A percentile compares a stretch with the other conserved stretches of the same genome.
phyloP scores from a whole-genome alignment of 2,888 invertebrate genomes.

The Cacoxenus indagator region DNA sequence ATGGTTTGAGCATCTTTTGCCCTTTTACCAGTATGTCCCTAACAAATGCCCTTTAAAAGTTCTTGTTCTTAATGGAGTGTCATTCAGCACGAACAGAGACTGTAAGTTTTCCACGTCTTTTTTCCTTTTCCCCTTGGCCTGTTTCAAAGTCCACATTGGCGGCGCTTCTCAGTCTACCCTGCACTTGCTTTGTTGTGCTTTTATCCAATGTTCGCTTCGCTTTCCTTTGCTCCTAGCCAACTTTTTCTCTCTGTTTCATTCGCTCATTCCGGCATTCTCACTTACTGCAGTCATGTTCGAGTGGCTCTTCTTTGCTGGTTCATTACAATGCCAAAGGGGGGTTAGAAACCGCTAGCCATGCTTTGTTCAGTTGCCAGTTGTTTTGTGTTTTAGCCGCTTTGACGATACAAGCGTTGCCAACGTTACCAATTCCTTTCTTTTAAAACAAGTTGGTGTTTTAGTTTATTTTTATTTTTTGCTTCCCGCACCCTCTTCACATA shows the following conservation, averaged over 20 bases:
- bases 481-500: slow-evolving; percentile 16
- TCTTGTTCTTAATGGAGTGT: too few species aligned
- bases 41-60: too few species aligned
- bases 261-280: too few species aligned
- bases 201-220: background rate
- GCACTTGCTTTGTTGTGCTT: slow-evolving; percentile 10
- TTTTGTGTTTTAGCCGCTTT: background rate
- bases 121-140: background rate
- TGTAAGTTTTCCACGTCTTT: background rate
- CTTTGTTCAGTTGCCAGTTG: background rate
- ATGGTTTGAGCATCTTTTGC: too few species aligned
- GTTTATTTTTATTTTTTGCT: background rate
- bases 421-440: slow-evolving; percentile 10
- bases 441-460: slow-evolving; percentile 11
- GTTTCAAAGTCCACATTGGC: background rate
- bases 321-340: background rate
- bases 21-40: too few species aligned
- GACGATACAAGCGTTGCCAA: slow-evolving; percentile 4
- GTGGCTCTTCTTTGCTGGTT: too few species aligned
- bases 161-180: background rate
- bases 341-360: background rate
- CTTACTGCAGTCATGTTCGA: too few species aligned
- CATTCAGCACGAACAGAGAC: too few species aligned
- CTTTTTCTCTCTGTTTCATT: background rate
- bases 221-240: background rate